These are phyloP conservation scores for Fulmarus glacialis DNA, from an alignment of 2,113 vertebrate genomes.

Conservation along the genomic window DNA sequence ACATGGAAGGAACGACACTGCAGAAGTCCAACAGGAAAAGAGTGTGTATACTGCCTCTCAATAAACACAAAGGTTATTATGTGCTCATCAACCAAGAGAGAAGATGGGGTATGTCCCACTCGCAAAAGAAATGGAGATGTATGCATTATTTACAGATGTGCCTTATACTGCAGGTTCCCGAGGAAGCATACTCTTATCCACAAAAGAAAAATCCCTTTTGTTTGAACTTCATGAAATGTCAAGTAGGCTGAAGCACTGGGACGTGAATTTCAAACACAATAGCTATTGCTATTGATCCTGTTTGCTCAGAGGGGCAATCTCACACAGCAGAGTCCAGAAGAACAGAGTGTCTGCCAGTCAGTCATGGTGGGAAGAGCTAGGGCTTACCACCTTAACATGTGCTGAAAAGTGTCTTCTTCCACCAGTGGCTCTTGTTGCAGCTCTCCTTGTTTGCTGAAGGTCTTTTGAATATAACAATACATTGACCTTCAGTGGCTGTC, in stretches of 20 bases:
- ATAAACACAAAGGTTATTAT: neutral
- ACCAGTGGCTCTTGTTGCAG: neutral
- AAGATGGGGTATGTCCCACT: neutral
- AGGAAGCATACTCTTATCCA: neutral
- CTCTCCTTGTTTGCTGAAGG: neutral
- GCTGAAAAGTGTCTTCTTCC: neutral
- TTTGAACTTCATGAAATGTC: neutral
- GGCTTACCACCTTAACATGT: neutral
- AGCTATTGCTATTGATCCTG: neutral
- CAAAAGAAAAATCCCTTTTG: neutral
- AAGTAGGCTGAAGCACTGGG: neutral
- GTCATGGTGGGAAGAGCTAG: neutral
- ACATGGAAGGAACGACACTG: neutral
- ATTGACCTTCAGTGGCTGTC: neutral
- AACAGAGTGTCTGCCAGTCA: neutral
- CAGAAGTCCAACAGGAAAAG: neutral
- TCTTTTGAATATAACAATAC: neutral
- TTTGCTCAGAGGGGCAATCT: neutral
- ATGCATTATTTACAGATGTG: neutral
- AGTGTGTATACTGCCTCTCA: neutral
- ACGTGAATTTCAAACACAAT: neutral
- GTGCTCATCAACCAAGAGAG: neutral
- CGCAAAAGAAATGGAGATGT: neutral
- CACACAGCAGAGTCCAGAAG: neutral
- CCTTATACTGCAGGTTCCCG: neutral